These are phyloP conservation scores for Thalpophila matura DNA, from an alignment of 2,888 invertebrate genomes.

Conservation along the genomic window DNA sequence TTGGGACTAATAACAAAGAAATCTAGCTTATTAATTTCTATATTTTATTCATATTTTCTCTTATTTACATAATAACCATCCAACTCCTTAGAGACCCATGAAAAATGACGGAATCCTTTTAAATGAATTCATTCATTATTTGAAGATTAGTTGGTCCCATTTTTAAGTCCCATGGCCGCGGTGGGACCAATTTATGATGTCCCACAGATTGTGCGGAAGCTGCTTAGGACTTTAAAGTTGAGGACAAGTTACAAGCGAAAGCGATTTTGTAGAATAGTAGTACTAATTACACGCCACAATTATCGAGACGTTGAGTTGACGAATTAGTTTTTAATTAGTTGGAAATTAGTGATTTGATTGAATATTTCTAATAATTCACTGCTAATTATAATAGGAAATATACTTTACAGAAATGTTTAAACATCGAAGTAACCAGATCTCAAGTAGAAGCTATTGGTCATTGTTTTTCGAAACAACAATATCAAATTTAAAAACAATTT, in stretches of 20 bases:
- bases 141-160: slow-evolving; percentile 69
- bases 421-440: too few species aligned
- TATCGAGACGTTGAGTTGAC: too few species aligned
- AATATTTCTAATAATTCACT: too few species aligned
- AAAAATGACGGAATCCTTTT: slow-evolving; percentile 62
- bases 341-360: too few species aligned
- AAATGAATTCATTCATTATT: slow-evolving; percentile 67
- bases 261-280: slow-evolving; percentile 10
- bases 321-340: too few species aligned
- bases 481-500: too few species aligned
- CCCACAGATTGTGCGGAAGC: slow-evolving; percentile 49
- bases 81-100: slow-evolving; percentile 15
- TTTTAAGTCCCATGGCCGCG: slow-evolving; percentile 70
- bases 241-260: background rate
- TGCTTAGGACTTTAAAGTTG: slow-evolving; percentile 61
- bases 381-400: too few species aligned
- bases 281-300: too few species aligned
- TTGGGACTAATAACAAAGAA: slow-evolving; percentile 5
- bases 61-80: slow-evolving; percentile 33
- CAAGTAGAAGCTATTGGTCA: too few species aligned
- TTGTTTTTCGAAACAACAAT: too few species aligned
- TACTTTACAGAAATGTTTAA: too few species aligned
- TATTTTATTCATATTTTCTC: slow-evolving; percentile 3
- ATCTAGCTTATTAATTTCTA: background rate
- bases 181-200: slow-evolving; percentile 77